A percentile compares a stretch with the other conserved stretches of the same genome.
Evolutionary conservation across 2,113 vertebrate species (phyloP).

Genomic region (Hippocampus mohnikei): DNA sequence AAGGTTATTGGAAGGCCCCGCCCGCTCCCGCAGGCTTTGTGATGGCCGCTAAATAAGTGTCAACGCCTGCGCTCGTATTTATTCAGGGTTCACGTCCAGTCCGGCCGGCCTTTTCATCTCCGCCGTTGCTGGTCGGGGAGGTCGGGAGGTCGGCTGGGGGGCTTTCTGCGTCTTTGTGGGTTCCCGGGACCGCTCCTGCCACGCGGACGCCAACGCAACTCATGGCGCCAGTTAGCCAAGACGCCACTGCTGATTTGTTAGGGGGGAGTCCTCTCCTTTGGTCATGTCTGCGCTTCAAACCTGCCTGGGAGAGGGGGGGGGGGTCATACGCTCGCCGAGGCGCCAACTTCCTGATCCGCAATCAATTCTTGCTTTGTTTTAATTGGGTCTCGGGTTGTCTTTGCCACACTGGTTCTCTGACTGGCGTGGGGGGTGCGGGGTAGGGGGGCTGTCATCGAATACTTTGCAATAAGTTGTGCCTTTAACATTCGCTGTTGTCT

Average conservation of each 20-base stretch:
- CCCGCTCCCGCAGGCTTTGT: conserved; percentile 22
- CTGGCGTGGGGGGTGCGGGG: neutral
- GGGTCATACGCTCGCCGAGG: neutral
- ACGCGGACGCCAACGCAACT: conserved; percentile 5
- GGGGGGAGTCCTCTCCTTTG: neutral
- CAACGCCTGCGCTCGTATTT: conserved; percentile 48
- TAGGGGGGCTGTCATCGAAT: neutral
- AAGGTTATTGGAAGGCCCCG: conserved; percentile 46
- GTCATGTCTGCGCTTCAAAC: neutral
- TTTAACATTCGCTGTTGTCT: too few species aligned
- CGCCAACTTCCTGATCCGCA: neutral
- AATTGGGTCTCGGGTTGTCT: neutral
- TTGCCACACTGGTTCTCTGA: neutral
- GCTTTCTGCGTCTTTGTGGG: conserved; percentile 23
- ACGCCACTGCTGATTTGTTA: neutral
- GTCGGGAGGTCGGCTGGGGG: conserved; percentile 8
- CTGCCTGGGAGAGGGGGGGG: too few species aligned
- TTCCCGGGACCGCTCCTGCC: neutral
- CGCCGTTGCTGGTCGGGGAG: conserved; percentile 24
- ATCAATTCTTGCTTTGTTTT: neutral
- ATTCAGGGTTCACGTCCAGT: conserved; percentile 34
- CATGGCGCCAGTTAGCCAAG: neutral
- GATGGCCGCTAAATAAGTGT: conserved; percentile 31
- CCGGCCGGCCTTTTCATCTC: conserved; percentile 30
- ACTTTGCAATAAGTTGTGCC: neutral